Evolutionary conservation across 1,140 invertebrate species (phyloP).

Genomic region (Homarus americanus): DNA sequence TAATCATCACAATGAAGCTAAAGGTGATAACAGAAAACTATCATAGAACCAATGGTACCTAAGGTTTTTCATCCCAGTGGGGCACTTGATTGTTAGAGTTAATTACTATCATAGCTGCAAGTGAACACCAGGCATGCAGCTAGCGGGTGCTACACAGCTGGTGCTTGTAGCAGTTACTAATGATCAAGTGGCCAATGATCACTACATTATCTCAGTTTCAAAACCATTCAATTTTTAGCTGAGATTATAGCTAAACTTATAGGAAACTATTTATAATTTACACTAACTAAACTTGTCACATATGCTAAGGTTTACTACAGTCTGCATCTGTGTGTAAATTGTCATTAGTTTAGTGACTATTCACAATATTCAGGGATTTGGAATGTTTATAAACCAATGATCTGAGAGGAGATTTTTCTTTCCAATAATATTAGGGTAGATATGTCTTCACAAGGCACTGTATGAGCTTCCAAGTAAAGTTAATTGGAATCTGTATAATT

Average conservation of each 20-base stretch:
- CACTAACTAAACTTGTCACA: not conserved
- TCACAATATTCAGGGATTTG: constrained; percentile 1
- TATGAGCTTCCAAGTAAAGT: not conserved
- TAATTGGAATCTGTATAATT: not conserved
- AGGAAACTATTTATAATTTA: not conserved
- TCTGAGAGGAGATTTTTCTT: not conserved
- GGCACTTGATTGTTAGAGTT: not conserved
- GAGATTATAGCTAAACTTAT: not conserved
- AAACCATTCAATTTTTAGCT: not conserved
- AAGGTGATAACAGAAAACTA: not conserved
- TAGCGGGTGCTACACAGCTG: not conserved
- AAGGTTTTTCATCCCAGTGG: not conserved
- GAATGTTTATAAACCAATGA: not conserved
- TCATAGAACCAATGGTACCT: not conserved
- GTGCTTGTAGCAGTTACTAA: not conserved
- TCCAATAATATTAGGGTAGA: not conserved
- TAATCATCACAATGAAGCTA: not conserved
- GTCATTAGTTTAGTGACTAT: not conserved
- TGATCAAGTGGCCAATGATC: not conserved
- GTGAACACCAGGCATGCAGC: not conserved
- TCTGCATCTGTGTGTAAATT: not conserved
- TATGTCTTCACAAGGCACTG: not conserved
- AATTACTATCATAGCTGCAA: not conserved
- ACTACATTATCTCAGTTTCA: not conserved
- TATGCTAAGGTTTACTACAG: not conserved